These are phyloP conservation scores for Leptogaster cylindrica DNA, from an alignment of 2,888 invertebrate species.

Conservation along the genomic window DNA sequence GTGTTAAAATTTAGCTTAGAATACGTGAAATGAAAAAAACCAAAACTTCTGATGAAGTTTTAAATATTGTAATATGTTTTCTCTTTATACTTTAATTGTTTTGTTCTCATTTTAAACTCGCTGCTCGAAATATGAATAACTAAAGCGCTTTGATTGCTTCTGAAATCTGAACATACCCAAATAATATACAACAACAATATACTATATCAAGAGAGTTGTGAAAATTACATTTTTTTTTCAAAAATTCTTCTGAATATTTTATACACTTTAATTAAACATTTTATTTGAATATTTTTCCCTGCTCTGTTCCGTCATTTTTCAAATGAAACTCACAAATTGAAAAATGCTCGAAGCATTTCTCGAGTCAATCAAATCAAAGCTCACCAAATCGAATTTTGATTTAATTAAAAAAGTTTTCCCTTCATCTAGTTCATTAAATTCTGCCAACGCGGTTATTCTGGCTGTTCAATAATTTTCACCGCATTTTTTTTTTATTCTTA, in stretches of 20 bases:
- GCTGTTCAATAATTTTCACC: not conserved
- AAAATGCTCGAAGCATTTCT: not conserved
- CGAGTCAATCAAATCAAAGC: not conserved
- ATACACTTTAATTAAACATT: no score
- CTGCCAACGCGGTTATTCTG: not conserved
- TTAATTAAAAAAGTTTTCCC: conserved; percentile 36
- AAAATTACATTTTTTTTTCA: no score
- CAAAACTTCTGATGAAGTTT: conserved; percentile 12
- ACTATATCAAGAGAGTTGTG: no score
- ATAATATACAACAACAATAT: no score
- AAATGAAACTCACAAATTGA: conserved; percentile 21
- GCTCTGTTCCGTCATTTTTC: no score
- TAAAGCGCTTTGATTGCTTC: no score
- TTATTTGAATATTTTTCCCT: no score
- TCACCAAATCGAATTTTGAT: not conserved
- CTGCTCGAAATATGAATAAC: no score
- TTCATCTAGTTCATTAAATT: conserved; percentile 27
- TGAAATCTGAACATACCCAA: no score
- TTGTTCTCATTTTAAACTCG: not conserved
- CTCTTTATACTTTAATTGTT: not conserved
- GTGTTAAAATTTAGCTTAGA: conserved; percentile 8
- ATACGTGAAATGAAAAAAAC: not conserved
- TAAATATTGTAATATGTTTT: conserved; percentile 21
- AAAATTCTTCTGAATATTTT: no score
- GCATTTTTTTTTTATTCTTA: no score